Percentiles rank a stretch among this genome's conserved stretches.
These are phyloP conservation scores for Incurvaria masculella DNA, from an alignment of 2,888 invertebrate genomes.

Conservation along the genomic window DNA sequence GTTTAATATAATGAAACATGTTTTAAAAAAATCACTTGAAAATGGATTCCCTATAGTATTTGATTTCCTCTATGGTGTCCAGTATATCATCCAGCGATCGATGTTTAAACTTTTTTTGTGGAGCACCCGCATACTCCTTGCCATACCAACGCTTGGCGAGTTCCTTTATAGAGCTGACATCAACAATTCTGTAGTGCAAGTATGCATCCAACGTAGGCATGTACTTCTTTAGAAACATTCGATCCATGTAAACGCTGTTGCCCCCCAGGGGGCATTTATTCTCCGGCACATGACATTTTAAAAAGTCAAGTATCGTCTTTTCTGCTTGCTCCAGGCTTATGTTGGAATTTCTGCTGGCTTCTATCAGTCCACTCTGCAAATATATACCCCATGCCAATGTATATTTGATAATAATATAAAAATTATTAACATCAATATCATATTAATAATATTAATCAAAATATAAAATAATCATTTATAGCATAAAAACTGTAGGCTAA, in stretches of 20 bases:
- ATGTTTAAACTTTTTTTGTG: conserved; percentile 64
- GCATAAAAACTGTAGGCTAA: too few species aligned
- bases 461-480: too few species aligned
- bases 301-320: conserved; percentile 64
- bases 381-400: background rate
- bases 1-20: too few species aligned
- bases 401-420: too few species aligned
- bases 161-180: conserved; percentile 90
- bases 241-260: conserved; percentile 85
- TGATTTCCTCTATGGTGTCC: conserved; percentile 82
- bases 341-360: conserved; percentile 66
- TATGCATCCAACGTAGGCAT: conserved; percentile 78
- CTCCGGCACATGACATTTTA: conserved; percentile 55
- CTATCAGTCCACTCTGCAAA: conserved; percentile 76
- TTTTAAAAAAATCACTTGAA: conserved; percentile 54
- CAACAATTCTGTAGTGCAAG: conserved; percentile 89
- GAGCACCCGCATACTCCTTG: conserved; percentile 50
- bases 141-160: conserved; percentile 76
- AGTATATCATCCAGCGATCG: conserved; percentile 79
- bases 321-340: conserved; percentile 68
- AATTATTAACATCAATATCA: too few species aligned
- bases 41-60: conserved; percentile 68
- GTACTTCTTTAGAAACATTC: conserved; percentile 74
- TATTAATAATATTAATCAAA: too few species aligned
- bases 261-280: conserved; percentile 78